Percentiles rank a stretch among this genome's conserved stretches.
Conservation (phyloP, 2,888 invertebrate species). For the Erebia epiphron region DNA sequence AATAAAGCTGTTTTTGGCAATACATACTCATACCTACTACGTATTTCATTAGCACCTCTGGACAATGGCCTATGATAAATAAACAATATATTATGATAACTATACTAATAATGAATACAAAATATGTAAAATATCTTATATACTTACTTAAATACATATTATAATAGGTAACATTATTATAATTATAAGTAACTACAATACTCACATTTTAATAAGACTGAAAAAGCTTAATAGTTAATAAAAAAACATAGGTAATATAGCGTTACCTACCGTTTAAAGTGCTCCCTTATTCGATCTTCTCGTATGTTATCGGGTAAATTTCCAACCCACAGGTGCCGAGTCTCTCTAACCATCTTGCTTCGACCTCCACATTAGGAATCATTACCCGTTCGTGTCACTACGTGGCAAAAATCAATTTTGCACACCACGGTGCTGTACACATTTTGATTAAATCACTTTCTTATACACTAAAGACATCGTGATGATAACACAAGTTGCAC, state of each 20-base stretch:
- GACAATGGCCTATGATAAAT: slow-evolving; percentile 8
- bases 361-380: slow-evolving; percentile 95
- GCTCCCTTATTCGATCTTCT: slow-evolving; percentile 98
- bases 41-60: background rate
- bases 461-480: slow-evolving; percentile 70
- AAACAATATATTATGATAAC: background rate
- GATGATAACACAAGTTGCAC: slow-evolving; percentile 69
- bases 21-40: background rate
- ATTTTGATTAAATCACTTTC: slow-evolving; percentile 76
- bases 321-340: slow-evolving; percentile 99
- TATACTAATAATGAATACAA: slow-evolving; percentile 1
- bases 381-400: slow-evolving; percentile 85
- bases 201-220: background rate
- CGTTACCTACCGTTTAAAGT: slow-evolving; percentile 94
- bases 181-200: background rate
- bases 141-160: background rate
- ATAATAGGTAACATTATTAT: background rate
- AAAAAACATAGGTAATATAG: slow-evolving; percentile 17
- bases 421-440: slow-evolving; percentile 79
- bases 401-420: slow-evolving; percentile 83
- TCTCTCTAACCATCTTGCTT: slow-evolving; percentile 99
- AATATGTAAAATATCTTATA: background rate
- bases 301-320: slow-evolving; percentile 99
- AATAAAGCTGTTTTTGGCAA: too few relatives aligned
- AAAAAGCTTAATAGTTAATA: slow-evolving; percentile 2